Evolutionary conservation across 2,888 invertebrate genomes (phyloP).

Genomic region (Hesperia comma): DNA sequence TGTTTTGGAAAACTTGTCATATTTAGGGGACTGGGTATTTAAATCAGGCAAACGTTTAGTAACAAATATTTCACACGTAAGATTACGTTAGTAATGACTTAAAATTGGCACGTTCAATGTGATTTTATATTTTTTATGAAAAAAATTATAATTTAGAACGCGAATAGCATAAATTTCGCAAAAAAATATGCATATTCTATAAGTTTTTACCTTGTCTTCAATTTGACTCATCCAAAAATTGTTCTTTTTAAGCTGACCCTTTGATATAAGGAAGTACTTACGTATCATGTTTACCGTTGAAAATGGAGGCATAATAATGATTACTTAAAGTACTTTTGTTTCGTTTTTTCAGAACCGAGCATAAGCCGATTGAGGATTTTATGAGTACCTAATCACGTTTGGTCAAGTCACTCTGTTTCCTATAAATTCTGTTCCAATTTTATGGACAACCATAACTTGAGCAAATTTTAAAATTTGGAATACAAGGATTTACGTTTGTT

Average conservation of each 20-base stretch:
- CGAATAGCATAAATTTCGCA: too few species aligned
- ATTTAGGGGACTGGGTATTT: too few species aligned
- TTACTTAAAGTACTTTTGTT: conserved; percentile 27
- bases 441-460: too few species aligned
- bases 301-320: conserved; percentile 35
- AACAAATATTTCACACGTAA: too few species aligned
- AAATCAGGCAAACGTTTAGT: too few species aligned
- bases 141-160: too few species aligned
- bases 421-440: background rate
- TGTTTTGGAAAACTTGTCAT: too few species aligned
- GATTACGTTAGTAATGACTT: too few species aligned
- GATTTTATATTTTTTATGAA: too few species aligned
- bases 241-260: conserved; percentile 21
- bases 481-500: too few species aligned
- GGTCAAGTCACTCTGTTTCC: conserved; percentile 19
- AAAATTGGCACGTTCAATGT: too few species aligned
- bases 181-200: background rate
- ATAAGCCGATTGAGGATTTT: conserved; percentile 28
- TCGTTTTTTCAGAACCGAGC: conserved; percentile 29
- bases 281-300: conserved; percentile 30
- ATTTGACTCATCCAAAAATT: conserved; percentile 34
- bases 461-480: too few species aligned
- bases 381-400: conserved; percentile 14
- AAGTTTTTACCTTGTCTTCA: conserved; percentile 13
- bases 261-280: conserved; percentile 34